Evolutionary conservation across 2,888 invertebrate genomes (phyloP).

Genomic region (Scaptomyza polygonia): DNA sequence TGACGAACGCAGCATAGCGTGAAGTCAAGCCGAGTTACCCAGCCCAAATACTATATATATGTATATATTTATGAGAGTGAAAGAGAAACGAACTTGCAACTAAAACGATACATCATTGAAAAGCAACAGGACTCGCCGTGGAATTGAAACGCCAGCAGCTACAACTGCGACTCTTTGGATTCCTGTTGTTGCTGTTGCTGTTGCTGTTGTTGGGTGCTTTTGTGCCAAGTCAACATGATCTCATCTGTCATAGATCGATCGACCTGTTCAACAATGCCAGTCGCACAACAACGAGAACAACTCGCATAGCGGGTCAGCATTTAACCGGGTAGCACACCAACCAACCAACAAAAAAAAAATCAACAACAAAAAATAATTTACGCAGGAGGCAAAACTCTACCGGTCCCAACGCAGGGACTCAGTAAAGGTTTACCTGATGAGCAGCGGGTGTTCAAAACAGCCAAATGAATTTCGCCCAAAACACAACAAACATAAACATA

Average conservation of each 20-base stretch:
- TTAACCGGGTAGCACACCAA: constrained; percentile 55
- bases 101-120: constrained; percentile 80
- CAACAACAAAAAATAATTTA: constrained; percentile 21
- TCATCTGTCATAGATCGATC: constrained; percentile 84
- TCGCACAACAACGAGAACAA: constrained; percentile 21
- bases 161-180: constrained; percentile 6
- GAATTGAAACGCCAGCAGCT: constrained; percentile 46
- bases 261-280: constrained; percentile 78
- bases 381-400: constrained; percentile 42
- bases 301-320: constrained; percentile 49
- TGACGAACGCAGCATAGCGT: constrained; percentile 77
- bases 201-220: constrained; percentile 47
- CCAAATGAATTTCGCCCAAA: constrained; percentile 59
- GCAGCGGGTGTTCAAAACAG: constrained; percentile 79
- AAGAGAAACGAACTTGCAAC: constrained; percentile 30
- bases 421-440: constrained; percentile 63
- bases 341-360: not conserved
- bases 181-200: too few relatives aligned
- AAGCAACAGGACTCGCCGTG: constrained; percentile 72
- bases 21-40: constrained; percentile 54
- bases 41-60: not conserved
- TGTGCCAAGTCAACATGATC: constrained; percentile 81
- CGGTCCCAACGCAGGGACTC: constrained; percentile 8
- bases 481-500: constrained; percentile 23
- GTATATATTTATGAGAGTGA: not conserved